Evolutionary conservation across 2,888 invertebrate genomes (phyloP), one percentile per base, ranked within the genome.

Genomic region (Drosophila trichaetosa): DNA sequence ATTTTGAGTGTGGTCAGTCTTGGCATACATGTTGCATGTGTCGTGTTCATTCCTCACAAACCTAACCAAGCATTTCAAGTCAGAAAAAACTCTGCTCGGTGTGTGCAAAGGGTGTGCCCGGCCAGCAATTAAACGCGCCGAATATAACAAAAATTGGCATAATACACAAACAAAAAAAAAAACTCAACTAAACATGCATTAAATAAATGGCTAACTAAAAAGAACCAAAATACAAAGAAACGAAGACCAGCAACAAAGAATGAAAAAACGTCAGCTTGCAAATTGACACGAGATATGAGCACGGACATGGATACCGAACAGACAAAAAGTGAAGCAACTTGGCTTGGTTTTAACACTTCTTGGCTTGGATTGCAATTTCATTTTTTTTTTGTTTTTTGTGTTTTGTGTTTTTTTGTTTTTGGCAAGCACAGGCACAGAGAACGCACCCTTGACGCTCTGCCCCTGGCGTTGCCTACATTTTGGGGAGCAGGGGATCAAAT

Each of bases 251-350:
- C 13, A 24, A 18, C 46, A 54, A 51, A 65, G 56, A 59, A 69
- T 38, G 54, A 59, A 48, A 72, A 80, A 69, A 73, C 84, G 69
- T 80, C 83, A 81, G 83, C 78, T 84, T 85, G 86, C 83, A 86
- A 86, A 88, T 86, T 86, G 86, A 86, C 88, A 86, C 88, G 86
- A 86, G 88, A 88, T 87, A 88, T 81, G 80, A 82, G 73, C 85
- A 85, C 83, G 85, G 87, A 86, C 83, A 76, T 73, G 72, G 74
- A 74, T 74, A 83, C 74, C 11, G 72, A 75, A 73, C 77, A 56
- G 75, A 80, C 71, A 69, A 76, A 73, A 68, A 73, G 48, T 70
- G 68, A 73, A 80, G 78, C 67, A 86, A 75, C 80, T 86, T 83
- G 85, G 85, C 87, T 85, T 80, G 80, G 82, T 70, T 74, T 85